Conservation (phyloP, 2,797 vertebrate genomes). For the Capromys pilorides region DNA sequence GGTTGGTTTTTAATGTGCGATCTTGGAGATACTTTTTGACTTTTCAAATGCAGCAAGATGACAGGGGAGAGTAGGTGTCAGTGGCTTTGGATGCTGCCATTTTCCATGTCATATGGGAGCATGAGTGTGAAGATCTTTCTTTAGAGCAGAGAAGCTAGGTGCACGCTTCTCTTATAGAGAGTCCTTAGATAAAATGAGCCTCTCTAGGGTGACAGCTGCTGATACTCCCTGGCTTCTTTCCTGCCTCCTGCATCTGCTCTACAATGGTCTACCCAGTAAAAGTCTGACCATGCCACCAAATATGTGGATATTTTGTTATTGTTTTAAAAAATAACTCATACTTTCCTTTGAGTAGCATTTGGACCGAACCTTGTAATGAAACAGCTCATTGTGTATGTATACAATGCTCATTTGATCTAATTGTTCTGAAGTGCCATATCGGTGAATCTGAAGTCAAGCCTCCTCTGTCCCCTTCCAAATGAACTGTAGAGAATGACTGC, state of each 20-base stretch:
- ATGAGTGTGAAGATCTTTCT: neutral
- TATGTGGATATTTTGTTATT: neutral
- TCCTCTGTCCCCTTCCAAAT: neutral
- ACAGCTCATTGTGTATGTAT: neutral
- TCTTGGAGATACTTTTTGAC: neutral
- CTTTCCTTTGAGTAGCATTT: slow-evolving; percentile 34
- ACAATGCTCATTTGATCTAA: neutral
- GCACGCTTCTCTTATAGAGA: neutral
- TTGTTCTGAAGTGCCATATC: neutral
- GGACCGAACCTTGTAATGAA: slow-evolving; percentile 8
- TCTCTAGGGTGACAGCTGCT: rapidly evolving
- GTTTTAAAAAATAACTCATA: neutral
- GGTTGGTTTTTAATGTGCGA: neutral
- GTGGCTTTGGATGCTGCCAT: neutral
- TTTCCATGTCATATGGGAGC: neutral
- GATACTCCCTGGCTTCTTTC: neutral
- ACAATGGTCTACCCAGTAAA: neutral
- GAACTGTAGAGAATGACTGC: neutral
- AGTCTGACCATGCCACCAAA: neutral
- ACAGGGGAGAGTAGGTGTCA: neutral
- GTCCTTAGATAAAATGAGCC: neutral
- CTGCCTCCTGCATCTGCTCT: neutral
- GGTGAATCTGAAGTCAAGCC: neutral
- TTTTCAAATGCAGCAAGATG: neutral
- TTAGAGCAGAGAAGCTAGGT: neutral